Evolutionary conservation across 2,113 vertebrate species (phyloP).

Genomic region (Tachuris rubrigastra): DNA sequence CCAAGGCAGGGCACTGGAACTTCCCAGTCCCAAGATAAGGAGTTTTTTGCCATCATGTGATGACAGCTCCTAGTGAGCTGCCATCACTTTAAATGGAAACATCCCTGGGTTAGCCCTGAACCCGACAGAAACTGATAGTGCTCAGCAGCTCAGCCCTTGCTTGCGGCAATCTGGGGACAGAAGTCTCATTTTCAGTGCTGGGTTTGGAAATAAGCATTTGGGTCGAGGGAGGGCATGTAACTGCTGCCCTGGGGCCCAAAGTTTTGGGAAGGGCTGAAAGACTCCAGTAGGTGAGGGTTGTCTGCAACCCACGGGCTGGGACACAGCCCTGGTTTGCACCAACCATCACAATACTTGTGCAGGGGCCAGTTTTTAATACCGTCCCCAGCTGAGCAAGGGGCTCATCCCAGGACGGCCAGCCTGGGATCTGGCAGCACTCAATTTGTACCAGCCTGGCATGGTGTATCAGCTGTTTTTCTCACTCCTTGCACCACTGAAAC

Average conservation of each 20-base stretch:
- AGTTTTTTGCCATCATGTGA: neutral
- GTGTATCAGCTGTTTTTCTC: neutral
- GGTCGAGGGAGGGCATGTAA: neutral
- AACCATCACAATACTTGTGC: neutral
- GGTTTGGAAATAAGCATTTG: neutral
- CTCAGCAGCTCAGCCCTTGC: neutral
- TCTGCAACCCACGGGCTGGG: neutral
- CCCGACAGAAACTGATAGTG: neutral
- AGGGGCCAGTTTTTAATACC: neutral
- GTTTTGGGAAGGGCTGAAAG: neutral
- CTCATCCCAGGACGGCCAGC: neutral
- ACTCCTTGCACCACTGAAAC: neutral
- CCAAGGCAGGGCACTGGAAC: neutral
- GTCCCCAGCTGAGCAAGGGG: neutral
- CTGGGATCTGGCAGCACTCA: neutral
- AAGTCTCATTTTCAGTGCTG: neutral
- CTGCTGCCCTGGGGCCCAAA: neutral
- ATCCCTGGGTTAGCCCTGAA: neutral
- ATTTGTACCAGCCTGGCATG: neutral
- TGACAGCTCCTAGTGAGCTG: neutral
- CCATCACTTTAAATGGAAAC: neutral
- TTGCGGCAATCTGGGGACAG: neutral
- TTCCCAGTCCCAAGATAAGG: neutral
- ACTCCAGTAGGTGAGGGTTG: neutral
- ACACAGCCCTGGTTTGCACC: neutral